A percentile compares a stretch with the other conserved stretches of the same genome.
Evolutionary conservation across 2,113 vertebrate species (phyloP).

Genomic region (Marmota monax): DNA sequence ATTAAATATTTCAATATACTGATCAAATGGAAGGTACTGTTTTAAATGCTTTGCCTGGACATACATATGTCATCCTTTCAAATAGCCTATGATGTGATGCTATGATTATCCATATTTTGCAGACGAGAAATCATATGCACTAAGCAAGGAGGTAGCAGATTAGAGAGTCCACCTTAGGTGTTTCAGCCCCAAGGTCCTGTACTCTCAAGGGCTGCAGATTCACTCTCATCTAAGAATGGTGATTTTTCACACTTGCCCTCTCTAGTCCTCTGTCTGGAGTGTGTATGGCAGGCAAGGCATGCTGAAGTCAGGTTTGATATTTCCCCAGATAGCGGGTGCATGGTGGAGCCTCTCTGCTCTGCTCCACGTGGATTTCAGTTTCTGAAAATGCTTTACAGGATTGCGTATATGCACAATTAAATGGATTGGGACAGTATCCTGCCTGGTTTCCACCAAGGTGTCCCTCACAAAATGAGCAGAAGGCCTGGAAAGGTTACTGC

Average conservation of each 20-base stretch:
- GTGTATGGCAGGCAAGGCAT: neutral
- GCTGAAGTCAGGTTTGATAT: neutral
- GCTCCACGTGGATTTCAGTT: neutral
- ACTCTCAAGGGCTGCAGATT: fast-evolving
- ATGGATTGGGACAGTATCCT: neutral
- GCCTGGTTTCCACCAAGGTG: neutral
- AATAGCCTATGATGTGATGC: neutral
- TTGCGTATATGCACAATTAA: neutral
- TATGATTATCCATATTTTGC: fast-evolving
- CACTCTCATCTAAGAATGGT: neutral
- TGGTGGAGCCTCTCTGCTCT: neutral
- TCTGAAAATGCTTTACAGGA: neutral
- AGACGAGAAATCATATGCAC: neutral
- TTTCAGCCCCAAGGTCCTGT: neutral
- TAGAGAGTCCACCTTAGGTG: neutral
- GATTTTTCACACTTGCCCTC: no score
- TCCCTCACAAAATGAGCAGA: neutral
- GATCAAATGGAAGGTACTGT: neutral
- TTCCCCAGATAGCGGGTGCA: no score
- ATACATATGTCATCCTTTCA: neutral
- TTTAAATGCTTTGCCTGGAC: neutral
- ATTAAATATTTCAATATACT: neutral
- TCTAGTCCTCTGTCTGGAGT: neutral
- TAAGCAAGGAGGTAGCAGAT: neutral
- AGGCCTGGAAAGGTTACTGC: neutral